A percentile compares a stretch with the other conserved stretches of the same genome.
Evolutionary conservation across 2,797 vertebrate genomes (phyloP).

Genomic region (Menidia menidia): DNA sequence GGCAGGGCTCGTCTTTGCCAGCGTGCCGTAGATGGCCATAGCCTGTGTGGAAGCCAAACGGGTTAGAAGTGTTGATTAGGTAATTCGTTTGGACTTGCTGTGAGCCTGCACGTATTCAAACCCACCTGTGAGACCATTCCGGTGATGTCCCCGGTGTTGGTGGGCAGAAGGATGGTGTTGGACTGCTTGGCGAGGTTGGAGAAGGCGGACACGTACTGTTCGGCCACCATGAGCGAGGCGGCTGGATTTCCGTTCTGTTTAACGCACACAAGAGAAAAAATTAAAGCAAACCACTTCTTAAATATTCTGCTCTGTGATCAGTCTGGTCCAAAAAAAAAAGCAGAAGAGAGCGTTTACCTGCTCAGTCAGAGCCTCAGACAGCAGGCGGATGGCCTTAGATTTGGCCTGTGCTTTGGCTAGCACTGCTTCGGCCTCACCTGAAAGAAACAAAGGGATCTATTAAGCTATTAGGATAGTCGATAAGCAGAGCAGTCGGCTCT

Average conservation of each 20-base stretch:
- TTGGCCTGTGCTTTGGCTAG: slow-evolving; percentile 93
- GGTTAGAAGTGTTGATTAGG: neutral
- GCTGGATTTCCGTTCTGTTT: slow-evolving; percentile 90
- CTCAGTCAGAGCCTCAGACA: slow-evolving; percentile 88
- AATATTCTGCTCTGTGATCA: neutral
- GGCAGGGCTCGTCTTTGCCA: slow-evolving; percentile 62
- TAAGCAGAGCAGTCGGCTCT: neutral
- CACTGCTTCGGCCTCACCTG: slow-evolving; percentile 94
- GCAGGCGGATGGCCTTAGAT: slow-evolving; percentile 88
- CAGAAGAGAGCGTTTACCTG: slow-evolving; percentile 79
- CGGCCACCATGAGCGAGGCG: slow-evolving; percentile 91
- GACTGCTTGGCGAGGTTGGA: slow-evolving; percentile 94
- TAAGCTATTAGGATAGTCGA: neutral
- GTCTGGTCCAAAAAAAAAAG: neutral
- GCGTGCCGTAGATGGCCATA: slow-evolving; percentile 74
- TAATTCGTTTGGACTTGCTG: neutral
- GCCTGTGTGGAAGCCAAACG: slow-evolving; percentile 57
- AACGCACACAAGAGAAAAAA: neutral
- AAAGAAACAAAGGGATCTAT: neutral
- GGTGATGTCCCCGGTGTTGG: slow-evolving; percentile 89
- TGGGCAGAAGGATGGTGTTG: slow-evolving; percentile 93
- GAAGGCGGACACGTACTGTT: slow-evolving; percentile 94
- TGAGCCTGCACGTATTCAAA: no score
- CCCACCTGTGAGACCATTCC: slow-evolving; percentile 94
- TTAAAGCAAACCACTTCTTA: neutral